Evolutionary conservation across 2,797 vertebrate species (phyloP).

Genomic region (Eleutherodactylus coqui): DNA sequence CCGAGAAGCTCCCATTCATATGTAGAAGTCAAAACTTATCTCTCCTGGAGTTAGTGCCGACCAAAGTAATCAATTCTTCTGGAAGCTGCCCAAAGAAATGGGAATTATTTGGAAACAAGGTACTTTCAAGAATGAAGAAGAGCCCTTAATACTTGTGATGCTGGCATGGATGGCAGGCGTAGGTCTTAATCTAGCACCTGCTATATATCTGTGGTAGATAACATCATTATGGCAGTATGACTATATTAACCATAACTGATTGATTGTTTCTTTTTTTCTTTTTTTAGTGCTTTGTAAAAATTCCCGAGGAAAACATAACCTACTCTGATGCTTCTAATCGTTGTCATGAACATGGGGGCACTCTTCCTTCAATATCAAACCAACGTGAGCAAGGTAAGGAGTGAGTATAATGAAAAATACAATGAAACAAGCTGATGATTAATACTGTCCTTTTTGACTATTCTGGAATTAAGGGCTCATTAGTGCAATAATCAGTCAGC

Average conservation of each 20-base stretch:
- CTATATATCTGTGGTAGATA: not conserved
- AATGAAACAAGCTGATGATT: not conserved
- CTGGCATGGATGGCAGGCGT: not conserved
- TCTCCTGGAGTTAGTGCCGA: slow-evolving; percentile 80
- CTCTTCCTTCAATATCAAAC: slow-evolving; percentile 84
- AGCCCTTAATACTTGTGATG: not conserved
- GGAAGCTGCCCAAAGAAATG: slow-evolving; percentile 75
- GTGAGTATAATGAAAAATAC: no score
- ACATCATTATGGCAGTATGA: not conserved
- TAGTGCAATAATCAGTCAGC: no score
- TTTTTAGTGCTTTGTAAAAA: slow-evolving; percentile 84
- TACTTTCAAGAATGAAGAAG: slow-evolving; percentile 64
- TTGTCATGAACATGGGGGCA: slow-evolving; percentile 80
- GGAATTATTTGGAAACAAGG: slow-evolving; percentile 87
- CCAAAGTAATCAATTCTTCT: slow-evolving; percentile 72
- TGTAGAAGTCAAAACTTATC: slow-evolving; percentile 88
- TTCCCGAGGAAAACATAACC: slow-evolving; percentile 63
- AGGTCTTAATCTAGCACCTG: not conserved
- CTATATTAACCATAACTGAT: not conserved
- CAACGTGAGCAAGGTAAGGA: slow-evolving; percentile 90
- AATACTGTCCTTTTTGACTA: not conserved
- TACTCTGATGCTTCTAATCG: slow-evolving; percentile 80
- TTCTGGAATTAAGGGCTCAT: not conserved
- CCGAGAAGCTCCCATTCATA: slow-evolving; percentile 82
- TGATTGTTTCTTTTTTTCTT: not conserved